These are phyloP conservation scores for Sphaeridia pumilis DNA, from an alignment of 2,888 invertebrate species.

Conservation along the genomic window DNA sequence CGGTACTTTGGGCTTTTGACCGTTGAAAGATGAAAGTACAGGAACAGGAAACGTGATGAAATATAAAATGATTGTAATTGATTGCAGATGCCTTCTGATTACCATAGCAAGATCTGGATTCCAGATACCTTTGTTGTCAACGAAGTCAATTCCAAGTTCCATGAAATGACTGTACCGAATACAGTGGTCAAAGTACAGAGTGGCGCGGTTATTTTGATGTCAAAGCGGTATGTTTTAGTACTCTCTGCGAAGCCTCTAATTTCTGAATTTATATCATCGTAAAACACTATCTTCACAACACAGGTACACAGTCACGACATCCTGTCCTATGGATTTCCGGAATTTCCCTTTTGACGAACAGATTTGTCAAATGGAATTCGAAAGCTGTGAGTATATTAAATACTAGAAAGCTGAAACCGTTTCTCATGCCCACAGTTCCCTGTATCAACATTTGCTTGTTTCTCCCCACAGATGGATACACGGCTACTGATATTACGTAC, in stretches of 20 bases:
- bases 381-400: conserved; percentile 1
- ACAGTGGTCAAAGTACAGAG: not conserved
- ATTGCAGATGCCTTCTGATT: not conserved
- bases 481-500: not conserved
- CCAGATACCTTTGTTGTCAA: not conserved
- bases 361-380: not conserved
- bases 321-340: conserved; percentile 1
- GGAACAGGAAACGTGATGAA: no score
- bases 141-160: not conserved
- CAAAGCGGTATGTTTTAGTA: not conserved
- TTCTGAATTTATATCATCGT: not conserved
- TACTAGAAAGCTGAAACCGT: no score
- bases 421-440: no score
- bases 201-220: not conserved
- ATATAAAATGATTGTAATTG: no score
- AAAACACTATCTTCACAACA: not conserved
- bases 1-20: no score
- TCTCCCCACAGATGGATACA: not conserved
- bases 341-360: not conserved
- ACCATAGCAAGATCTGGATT: not conserved
- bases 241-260: no score
- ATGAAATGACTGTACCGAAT: not conserved
- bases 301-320: not conserved
- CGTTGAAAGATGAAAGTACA: no score
- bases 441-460: no score